Evolutionary conservation across 1,140 invertebrate genomes (phyloP).

Genomic region (Zaprionus tsacasi): DNA sequence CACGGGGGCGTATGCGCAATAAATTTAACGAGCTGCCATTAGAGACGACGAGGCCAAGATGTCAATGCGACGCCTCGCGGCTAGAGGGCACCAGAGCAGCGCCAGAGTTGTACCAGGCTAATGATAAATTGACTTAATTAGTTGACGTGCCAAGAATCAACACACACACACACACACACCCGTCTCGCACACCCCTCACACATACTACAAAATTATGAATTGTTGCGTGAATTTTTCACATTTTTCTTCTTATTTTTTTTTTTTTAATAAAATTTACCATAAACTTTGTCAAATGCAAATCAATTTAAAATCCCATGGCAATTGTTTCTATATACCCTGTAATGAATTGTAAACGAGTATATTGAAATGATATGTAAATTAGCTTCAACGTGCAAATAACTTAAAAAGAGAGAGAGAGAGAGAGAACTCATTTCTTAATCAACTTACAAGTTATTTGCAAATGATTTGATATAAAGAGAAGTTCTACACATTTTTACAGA

Average conservation of each 20-base stretch:
- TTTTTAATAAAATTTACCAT: background rate
- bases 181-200: slow-evolving; percentile 1
- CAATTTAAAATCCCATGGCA: background rate
- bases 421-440: no score
- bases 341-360: background rate
- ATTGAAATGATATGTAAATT: background rate
- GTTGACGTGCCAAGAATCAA: slow-evolving; percentile 68
- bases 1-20: slow-evolving; percentile 79
- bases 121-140: slow-evolving; percentile 82
- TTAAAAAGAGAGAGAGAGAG: no score
- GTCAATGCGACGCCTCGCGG: slow-evolving; percentile 16
- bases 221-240: background rate
- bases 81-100: background rate
- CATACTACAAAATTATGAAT: background rate
- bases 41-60: slow-evolving; percentile 65
- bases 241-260: background rate
- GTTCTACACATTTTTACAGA: no score
- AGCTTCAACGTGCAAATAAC: no score
- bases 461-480: no score
- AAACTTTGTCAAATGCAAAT: background rate
- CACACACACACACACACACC: slow-evolving; percentile 43
- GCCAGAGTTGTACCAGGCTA: slow-evolving; percentile 55
- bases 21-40: slow-evolving; percentile 80
- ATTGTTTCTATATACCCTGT: background rate
- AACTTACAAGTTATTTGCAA: no score